A percentile compares a stretch with the other conserved stretches of the same genome.
Evolutionary conservation across 2,113 vertebrate genomes (phyloP).

Genomic region (Clinocottus analis): DNA sequence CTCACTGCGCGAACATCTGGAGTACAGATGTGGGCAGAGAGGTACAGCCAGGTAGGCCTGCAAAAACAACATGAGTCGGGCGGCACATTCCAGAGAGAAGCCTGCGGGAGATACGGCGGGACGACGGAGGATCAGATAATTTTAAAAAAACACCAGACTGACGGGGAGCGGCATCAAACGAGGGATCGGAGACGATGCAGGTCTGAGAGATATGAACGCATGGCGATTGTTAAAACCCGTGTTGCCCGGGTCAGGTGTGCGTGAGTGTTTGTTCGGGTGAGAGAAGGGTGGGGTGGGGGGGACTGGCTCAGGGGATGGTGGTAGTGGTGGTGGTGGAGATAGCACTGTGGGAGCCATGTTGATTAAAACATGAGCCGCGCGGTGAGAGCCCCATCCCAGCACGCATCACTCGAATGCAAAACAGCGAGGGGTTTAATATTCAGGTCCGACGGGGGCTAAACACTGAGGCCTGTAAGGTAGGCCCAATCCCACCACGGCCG

Average conservation of each 20-base stretch:
- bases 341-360: slow-evolving; percentile 34
- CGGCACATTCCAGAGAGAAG: slow-evolving; percentile 49
- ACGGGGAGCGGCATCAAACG: slow-evolving; percentile 44
- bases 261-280: not conserved
- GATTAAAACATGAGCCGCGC: slow-evolving; percentile 75
- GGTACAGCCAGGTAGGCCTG: slow-evolving; percentile 36
- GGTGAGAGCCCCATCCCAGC: slow-evolving; percentile 20
- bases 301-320: slow-evolving; percentile 1
- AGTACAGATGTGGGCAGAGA: slow-evolving; percentile 53
- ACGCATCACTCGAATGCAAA: slow-evolving; percentile 74
- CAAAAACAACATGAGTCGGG: slow-evolving; percentile 4
- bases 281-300: not conserved
- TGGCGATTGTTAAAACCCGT: slow-evolving; percentile 44
- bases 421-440: slow-evolving; percentile 72
- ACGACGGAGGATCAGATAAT: slow-evolving; percentile 49
- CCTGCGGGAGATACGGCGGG: slow-evolving; percentile 44
- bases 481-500: slow-evolving; percentile 8
- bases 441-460: slow-evolving; percentile 57
- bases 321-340: slow-evolving; percentile 17
- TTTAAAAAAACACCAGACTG: not conserved
- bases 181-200: slow-evolving; percentile 19
- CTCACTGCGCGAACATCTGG: slow-evolving; percentile 55
- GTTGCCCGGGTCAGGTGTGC: slow-evolving; percentile 33
- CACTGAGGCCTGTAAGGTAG: slow-evolving; percentile 36
- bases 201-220: slow-evolving; percentile 7